Conservation (phyloP, 1,140 invertebrate genomes). For the Leptopilina boulardi region DNA sequence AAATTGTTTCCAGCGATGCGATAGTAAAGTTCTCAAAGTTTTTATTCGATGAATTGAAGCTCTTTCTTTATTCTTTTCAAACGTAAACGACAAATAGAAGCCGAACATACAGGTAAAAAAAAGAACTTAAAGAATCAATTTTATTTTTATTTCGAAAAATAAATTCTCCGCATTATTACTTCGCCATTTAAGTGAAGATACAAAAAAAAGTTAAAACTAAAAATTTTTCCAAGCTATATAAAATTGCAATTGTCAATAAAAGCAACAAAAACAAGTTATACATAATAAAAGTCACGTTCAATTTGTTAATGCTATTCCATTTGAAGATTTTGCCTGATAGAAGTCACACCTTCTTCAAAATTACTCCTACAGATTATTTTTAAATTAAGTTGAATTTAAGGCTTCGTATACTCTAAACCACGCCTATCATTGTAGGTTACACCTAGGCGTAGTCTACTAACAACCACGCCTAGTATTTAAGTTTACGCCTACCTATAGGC, state of each 20-base stretch:
- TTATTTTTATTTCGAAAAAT: background rate
- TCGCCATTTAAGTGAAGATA: background rate
- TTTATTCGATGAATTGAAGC: background rate
- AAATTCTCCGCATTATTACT: background rate
- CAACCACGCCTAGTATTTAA: background rate
- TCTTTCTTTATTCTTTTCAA: conserved; percentile 12
- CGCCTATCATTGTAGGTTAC: background rate
- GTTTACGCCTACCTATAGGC: too few species aligned
- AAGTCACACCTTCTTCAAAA: too few species aligned
- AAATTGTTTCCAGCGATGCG: background rate
- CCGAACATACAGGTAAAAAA: background rate
- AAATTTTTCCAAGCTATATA: too few species aligned
- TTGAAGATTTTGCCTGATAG: too few species aligned
- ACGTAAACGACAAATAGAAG: background rate
- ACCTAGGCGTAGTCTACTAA: background rate
- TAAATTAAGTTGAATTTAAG: too few species aligned
- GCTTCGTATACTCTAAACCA: background rate
- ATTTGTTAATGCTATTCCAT: too few species aligned
- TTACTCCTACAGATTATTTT: too few species aligned
- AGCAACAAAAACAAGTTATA: too few species aligned
- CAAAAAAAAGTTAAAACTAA: too few species aligned
- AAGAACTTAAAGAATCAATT: background rate
- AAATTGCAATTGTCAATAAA: too few species aligned
- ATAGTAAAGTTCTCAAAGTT: background rate
- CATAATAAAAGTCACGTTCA: too few species aligned